Conservation (phyloP, 1,140 invertebrate species). For the Hycleus phaleratus region DNA sequence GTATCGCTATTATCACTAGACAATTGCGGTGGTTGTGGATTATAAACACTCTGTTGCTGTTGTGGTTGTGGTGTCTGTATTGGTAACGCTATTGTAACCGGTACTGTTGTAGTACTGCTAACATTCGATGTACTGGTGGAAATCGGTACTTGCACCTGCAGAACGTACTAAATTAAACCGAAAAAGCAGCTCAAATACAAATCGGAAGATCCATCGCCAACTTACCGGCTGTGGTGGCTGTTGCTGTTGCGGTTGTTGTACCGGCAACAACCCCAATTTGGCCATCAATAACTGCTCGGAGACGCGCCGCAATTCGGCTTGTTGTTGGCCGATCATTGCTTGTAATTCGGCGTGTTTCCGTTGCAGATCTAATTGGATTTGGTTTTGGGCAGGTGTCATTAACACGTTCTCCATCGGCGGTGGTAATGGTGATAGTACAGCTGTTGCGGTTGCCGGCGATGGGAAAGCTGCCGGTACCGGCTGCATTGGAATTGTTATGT, state of each 20-base stretch:
- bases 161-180: too few relatives aligned
- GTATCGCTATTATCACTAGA: conserved; percentile 20
- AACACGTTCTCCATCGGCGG: conserved; percentile 34
- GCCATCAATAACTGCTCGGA: conserved; percentile 80
- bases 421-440: conserved; percentile 22
- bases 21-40: neutral
- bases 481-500: conserved; percentile 55
- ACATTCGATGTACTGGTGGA: too few relatives aligned
- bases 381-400: conserved; percentile 54
- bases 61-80: conserved; percentile 15
- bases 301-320: conserved; percentile 74
- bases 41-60: conserved; percentile 20
- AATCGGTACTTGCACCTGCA: too few relatives aligned
- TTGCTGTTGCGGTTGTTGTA: conserved; percentile 27
- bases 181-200: too few relatives aligned
- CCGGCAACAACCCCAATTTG: conserved; percentile 65
- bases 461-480: conserved; percentile 44
- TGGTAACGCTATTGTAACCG: conserved; percentile 20
- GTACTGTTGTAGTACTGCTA: neutral
- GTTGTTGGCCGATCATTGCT: conserved; percentile 74
- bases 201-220: too few relatives aligned
- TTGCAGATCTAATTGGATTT: conserved; percentile 66
- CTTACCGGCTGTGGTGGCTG: too few relatives aligned
- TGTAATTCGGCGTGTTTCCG: conserved; percentile 78
- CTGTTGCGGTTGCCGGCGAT: conserved; percentile 19